These are phyloP conservation scores for Conchocele bisecta DNA, from an alignment of 2,888 invertebrate species.

Conservation along the genomic window DNA sequence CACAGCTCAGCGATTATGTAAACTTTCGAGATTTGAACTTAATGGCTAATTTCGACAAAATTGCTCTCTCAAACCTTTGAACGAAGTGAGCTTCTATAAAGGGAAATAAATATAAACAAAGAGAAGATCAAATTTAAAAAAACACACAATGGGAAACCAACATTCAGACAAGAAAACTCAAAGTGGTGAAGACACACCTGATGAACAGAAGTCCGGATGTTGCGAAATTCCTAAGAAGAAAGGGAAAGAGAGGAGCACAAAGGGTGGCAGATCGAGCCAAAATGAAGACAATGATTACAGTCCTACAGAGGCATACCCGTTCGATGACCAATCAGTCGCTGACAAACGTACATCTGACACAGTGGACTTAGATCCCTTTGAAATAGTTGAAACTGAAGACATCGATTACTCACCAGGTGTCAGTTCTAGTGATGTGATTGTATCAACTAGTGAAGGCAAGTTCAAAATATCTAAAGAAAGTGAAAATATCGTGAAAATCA, in stretches of 20 bases:
- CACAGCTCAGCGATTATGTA: too few relatives aligned
- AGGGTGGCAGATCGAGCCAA: conserved; percentile 25
- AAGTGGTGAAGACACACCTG: conserved; percentile 43
- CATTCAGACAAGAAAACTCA: conserved; percentile 18
- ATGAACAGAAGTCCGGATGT: conserved; percentile 48
- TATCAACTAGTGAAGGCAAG: conserved; percentile 43
- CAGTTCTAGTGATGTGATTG: conserved; percentile 53
- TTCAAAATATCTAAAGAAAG: conserved; percentile 22
- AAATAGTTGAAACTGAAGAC: conserved; percentile 57
- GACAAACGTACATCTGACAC: conserved; percentile 49
- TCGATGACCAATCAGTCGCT: conserved; percentile 34
- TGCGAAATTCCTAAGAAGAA: conserved; percentile 53
- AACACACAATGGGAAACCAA: conserved; percentile 54
- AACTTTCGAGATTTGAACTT: too few relatives aligned
- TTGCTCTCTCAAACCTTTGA: too few relatives aligned
- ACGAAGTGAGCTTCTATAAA: too few relatives aligned
- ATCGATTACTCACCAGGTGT: conserved; percentile 52
- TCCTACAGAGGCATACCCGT: conserved; percentile 52
- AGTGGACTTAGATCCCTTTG: conserved; percentile 57
- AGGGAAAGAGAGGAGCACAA: conserved; percentile 32
- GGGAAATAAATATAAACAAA: too few relatives aligned
- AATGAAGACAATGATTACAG: conserved; percentile 44
- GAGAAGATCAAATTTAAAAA: too few relatives aligned
- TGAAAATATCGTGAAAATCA: too few relatives aligned
- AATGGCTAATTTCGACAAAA: too few relatives aligned